Base-by-base conservation (phyloP, 2,888 invertebrate genomes). In the Celastrina argiolus region DNA sequence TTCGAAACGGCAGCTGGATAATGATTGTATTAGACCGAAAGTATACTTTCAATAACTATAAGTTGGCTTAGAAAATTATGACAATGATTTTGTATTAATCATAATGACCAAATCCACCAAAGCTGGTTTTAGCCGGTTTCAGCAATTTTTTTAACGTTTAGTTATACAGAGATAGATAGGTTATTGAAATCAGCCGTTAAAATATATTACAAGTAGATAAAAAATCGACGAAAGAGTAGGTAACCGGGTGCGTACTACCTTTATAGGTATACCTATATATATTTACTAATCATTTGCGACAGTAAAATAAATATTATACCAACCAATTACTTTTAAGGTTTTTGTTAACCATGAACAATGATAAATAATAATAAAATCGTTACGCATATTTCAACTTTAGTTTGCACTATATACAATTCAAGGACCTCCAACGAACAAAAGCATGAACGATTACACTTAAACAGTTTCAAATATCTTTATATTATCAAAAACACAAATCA, bases 401-500 rank as follows among this genome's bases (percentile, higher is more conserved):
- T 51, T 45, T 45, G 45, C 45, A 45, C 45, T 51, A 51, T 4
- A 36, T 12, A 26, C 6, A 56, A 12, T 26, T 14, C 61, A 12
- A 61, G 39, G 61, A 61, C 18, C 61, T 36, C 61, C 36, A 39
- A 18, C 12, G 61, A 61, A 61, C 36, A 61, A 61, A n/a, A 61
- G n/a, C 22, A 61, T 61, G 61, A 59, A 59, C 59, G 28, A 59
- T 51, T 39, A 39, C 65, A 31, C 34, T 18, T 58, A 66, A 59
- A 58, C 41, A 59, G 58, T 56, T 64, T 67, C 34, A 68, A 65
- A 66, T 67, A 39, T 56, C 42, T 59, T 70, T 67, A 70, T 74
- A 71, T n/a, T n/a, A n/a, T n/a, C 71, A 72, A 74, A 75, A 74
- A 72, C 69, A 70, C 75, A 76, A 74, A 82, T 84, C 82, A 78